Evolutionary conservation across 2,797 vertebrate species (phyloP).

Genomic region (Rhinophrynus dorsalis): DNA sequence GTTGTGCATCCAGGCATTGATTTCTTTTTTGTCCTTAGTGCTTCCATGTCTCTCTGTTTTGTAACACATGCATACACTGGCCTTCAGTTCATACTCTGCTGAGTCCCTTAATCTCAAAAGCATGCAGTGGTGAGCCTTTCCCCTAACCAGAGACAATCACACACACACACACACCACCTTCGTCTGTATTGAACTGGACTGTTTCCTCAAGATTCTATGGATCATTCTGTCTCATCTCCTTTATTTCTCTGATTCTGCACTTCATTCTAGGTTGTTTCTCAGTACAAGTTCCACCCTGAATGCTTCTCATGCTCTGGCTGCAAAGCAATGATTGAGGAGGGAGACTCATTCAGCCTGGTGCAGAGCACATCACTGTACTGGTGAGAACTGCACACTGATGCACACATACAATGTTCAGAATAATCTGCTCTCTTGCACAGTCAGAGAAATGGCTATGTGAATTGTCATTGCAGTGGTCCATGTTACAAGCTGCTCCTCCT

Average conservation of each 20-base stretch:
- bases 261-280: constrained; percentile 85
- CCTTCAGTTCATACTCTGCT: no score
- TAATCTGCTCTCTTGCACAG: not conserved
- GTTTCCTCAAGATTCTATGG: no score
- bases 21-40: no score
- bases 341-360: constrained; percentile 90
- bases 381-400: constrained; percentile 69
- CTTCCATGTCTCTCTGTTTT: no score
- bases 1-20: no score
- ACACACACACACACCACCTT: no score
- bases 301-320: constrained; percentile 97
- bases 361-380: constrained; percentile 91
- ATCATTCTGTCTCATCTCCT: not conserved
- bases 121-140: no score
- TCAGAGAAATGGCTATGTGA: not conserved
- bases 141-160: no score
- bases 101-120: no score
- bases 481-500: constrained; percentile 93
- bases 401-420: not conserved
- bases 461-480: constrained; percentile 79
- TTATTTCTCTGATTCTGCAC: not conserved
- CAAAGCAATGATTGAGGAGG: constrained; percentile 92
- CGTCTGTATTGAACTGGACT: no score
- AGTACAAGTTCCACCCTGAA: constrained; percentile 96
- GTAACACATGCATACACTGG: no score